phyloP scores from a whole-genome alignment of 2,797 vertebrate genomes.

The Neomorphus geoffroyi region DNA sequence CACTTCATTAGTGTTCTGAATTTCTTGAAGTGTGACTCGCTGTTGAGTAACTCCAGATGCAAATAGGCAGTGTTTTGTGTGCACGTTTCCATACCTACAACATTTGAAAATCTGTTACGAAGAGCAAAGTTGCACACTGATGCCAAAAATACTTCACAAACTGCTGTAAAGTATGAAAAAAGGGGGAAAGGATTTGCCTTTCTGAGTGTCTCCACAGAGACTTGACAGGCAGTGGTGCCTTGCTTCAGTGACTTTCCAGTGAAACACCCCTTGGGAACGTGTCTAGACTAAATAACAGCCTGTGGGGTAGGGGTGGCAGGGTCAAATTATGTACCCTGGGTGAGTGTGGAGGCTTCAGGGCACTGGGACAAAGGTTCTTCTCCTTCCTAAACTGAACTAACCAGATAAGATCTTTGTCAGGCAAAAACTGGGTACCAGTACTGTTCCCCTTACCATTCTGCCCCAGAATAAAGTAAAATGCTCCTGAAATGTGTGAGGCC shows the following conservation, averaged over 20 bases:
- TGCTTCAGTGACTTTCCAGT: conserved; percentile 1
- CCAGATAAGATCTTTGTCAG: neutral
- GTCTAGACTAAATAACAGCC: neutral
- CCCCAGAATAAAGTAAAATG: neutral
- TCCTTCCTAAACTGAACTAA: neutral
- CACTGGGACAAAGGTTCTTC: neutral
- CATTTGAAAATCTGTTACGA: neutral
- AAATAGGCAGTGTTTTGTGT: neutral
- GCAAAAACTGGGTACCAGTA: fast-evolving
- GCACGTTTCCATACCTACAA: neutral
- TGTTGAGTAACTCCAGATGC: neutral
- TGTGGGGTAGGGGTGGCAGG: neutral
- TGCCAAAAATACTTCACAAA: neutral
- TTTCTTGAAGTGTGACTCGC: neutral
- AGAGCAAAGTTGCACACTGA: neutral
- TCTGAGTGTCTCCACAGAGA: neutral
- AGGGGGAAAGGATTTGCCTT: neutral
- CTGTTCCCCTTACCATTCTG: neutral
- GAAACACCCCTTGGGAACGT: neutral
- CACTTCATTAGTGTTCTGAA: neutral
- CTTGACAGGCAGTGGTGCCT: neutral
- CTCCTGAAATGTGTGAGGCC: neutral
- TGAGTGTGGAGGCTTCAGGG: neutral
- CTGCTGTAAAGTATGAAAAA: neutral
- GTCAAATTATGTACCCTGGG: neutral